phyloP scores from a whole-genome alignment of 2,113 vertebrate genomes.

The Chauna torquata region DNA sequence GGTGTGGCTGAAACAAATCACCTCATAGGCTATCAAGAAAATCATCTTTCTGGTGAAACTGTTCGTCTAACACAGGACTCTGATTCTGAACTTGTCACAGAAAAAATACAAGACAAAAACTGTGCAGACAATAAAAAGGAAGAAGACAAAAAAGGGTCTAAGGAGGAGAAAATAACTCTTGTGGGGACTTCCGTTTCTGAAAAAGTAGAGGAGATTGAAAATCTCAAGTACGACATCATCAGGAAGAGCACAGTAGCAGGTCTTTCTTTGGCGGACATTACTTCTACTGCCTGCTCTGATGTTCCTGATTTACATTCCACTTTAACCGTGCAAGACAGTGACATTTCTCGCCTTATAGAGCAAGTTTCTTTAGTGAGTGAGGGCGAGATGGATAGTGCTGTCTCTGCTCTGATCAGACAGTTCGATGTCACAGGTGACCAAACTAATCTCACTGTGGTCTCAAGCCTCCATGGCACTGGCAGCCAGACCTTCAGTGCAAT shows the following conservation, averaged over 20 bases:
- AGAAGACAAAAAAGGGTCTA: background rate
- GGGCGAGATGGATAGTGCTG: constrained; percentile 80
- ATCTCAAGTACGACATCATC: background rate
- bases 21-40: constrained; percentile 7
- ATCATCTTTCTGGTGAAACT: background rate
- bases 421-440: constrained; percentile 78
- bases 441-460: constrained; percentile 22
- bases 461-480: background rate
- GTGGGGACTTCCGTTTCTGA: background rate
- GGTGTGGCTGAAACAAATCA: background rate
- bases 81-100: background rate
- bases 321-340: constrained; percentile 80
- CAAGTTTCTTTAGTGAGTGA: constrained; percentile 83
- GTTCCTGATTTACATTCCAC: constrained; percentile 63
- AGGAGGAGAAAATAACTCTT: background rate
- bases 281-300: background rate
- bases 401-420: constrained; percentile 89
- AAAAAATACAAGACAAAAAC: background rate
- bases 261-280: constrained; percentile 50
- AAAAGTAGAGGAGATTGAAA: constrained; percentile 1
- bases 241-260: background rate
- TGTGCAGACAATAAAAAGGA: background rate
- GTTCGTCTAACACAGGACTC: background rate
- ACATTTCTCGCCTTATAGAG: constrained; percentile 90
- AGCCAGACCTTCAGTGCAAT: background rate